Base-by-base conservation (phyloP, 2,797 vertebrate genomes). In the Enteromius radiatus region DNA sequence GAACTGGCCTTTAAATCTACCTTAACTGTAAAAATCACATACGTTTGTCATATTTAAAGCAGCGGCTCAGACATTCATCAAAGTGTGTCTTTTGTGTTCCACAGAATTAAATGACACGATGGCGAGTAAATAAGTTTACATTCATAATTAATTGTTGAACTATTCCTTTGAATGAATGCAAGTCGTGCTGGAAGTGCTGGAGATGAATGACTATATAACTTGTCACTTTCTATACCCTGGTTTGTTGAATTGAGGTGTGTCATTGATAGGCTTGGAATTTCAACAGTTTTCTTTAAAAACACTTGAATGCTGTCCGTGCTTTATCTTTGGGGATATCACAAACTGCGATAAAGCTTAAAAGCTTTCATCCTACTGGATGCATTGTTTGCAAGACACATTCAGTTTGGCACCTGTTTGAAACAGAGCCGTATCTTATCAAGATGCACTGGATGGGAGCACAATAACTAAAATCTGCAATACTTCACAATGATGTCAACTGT, bases 261-360 rank as follows among this genome's bases (percentile, higher is more conserved):
- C 14, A 7, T 54, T 52, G 69, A 82, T 54, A 82, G 31, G 70
- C 17, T 28, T 54, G 71, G 69, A 38, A 67, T 75, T 82, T 74
- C 14, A 65, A 38, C 26, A 47, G 43, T 52, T 81, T 74, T n/a
- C 71, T 82, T 81, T 45, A 61, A 54, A 63, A 63, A 74, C 5
- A n/a, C 65, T 31, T 28, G 56, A 81, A 67, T 67, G 63, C 63
- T 17, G 31, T 11, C 33, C 36, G 8, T 67, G 71, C 33, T 61
- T 82, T 82, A 82, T 82, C 80, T 82, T 43, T 49, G 33, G 47
- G 61, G 54, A 12, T 76, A 56, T 38, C 76, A 21, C 15, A 54
- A 64, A 49, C 63, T 38, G 63, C 5, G 31, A 78, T 78, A 78
- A 78, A 67, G 45, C 63, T 67, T 56, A 36, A 67, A 54, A 78